Percentiles rank a stretch among this genome's conserved stretches.
phyloP scores from a whole-genome alignment of 2,113 vertebrate species.

The Eptesicus fuscus region DNA sequence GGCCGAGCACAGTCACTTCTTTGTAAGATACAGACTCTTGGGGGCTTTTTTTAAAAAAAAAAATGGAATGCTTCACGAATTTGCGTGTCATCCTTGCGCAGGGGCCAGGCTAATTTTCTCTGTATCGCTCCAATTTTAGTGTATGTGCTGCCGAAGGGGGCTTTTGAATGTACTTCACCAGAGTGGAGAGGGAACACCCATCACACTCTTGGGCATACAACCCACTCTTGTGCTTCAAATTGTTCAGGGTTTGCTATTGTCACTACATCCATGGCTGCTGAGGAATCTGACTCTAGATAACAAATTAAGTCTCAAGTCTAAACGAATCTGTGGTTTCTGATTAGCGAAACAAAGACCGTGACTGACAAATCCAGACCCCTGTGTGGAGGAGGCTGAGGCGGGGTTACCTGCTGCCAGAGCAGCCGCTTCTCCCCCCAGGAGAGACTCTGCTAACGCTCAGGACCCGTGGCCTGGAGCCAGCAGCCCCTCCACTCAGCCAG shows the following conservation, averaged over 20 bases:
- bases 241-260: conserved; percentile 34
- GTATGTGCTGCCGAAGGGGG: not conserved
- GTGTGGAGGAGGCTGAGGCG: not conserved
- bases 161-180: conserved; percentile 15
- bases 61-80: too few species aligned
- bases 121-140: too few species aligned
- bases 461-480: not conserved
- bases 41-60: not conserved
- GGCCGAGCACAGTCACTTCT: not conserved
- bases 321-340: conserved; percentile 53
- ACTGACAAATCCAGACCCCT: not conserved
- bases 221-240: not conserved
- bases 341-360: not conserved
- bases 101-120: too few species aligned
- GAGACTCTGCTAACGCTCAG: not conserved
- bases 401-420: not conserved
- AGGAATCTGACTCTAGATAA: conserved; percentile 7
- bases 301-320: conserved; percentile 45
- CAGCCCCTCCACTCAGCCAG: not conserved
- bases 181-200: conserved; percentile 23
- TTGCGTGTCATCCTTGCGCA: too few species aligned
- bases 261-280: not conserved
- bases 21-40: conserved; percentile 35
- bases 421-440: not conserved
- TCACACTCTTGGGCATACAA: not conserved